A percentile compares a stretch with the other conserved stretches of the same genome.
These are phyloP conservation scores for Pheosia gnoma DNA, from an alignment of 2,888 invertebrate genomes.

Conservation along the genomic window DNA sequence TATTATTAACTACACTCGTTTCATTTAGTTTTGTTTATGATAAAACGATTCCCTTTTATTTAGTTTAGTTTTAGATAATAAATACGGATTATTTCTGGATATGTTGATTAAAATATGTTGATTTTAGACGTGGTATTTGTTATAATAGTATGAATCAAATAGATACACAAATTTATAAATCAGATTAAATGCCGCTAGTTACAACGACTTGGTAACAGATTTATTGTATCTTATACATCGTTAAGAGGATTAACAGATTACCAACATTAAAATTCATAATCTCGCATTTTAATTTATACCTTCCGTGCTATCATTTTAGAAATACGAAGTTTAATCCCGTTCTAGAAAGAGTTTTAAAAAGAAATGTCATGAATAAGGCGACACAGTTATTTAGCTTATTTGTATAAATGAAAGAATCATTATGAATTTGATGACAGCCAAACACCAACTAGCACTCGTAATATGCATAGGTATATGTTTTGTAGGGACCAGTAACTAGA, in stretches of 20 bases:
- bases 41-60: constrained; percentile 41
- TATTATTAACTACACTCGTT: constrained; percentile 57
- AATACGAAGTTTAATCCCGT: constrained; percentile 10
- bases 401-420: too few species aligned
- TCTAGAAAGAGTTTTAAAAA: neutral
- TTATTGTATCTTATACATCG: constrained; percentile 27
- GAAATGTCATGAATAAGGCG: too few species aligned
- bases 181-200: constrained; percentile 19
- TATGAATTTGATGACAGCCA: constrained; percentile 9
- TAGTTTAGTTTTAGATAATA: constrained; percentile 31
- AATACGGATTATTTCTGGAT: constrained; percentile 35
- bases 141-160: constrained; percentile 26
- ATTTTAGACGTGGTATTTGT: constrained; percentile 27
- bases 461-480: neutral
- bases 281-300: constrained; percentile 23
- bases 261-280: constrained; percentile 23
- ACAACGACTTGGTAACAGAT: constrained; percentile 25
- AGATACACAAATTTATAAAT: constrained; percentile 26
- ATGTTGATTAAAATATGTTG: constrained; percentile 29
- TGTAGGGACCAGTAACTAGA: too few species aligned
- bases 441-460: neutral
- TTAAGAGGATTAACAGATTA: constrained; percentile 34
- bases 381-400: too few species aligned
- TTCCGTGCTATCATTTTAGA: constrained; percentile 14
- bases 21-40: constrained; percentile 48